Evolutionary conservation across 2,888 invertebrate species (phyloP).

Genomic region (Tipula helvola): DNA sequence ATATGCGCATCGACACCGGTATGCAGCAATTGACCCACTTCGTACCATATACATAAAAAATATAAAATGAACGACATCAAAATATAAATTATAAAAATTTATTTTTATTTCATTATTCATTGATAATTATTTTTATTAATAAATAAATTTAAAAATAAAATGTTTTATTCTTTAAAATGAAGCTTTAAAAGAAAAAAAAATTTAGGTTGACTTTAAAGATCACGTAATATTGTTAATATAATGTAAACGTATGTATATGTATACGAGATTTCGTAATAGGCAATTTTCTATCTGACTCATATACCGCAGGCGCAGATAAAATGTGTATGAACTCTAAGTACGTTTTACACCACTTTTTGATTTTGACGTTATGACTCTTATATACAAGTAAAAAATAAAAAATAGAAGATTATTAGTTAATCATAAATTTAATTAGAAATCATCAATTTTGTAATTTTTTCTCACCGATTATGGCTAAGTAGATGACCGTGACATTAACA

Average conservation of each 20-base stretch:
- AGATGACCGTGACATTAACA: background rate
- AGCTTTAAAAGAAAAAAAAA: background rate
- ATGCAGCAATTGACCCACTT: background rate
- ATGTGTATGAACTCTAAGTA: no score
- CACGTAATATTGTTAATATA: background rate
- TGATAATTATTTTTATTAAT: background rate
- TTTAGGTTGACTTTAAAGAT: background rate
- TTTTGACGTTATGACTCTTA: background rate
- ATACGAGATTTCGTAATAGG: background rate
- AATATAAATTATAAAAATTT: background rate
- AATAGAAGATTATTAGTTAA: background rate
- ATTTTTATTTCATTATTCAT: background rate
- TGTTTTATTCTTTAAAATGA: background rate
- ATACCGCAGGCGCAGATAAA: no score
- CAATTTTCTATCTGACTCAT: background rate
- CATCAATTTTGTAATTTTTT: background rate
- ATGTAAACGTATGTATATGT: no score
- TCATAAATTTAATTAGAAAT: background rate
- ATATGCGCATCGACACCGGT: background rate
- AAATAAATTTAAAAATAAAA: background rate
- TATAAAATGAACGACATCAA: background rate
- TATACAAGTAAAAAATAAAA: background rate
- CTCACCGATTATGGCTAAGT: background rate
- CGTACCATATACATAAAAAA: background rate
- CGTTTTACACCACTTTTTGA: background rate